Percentiles rank a stretch among this genome's conserved stretches.
phyloP scores from a whole-genome alignment of 2,113 vertebrate genomes.

The Suncus etruscus region DNA sequence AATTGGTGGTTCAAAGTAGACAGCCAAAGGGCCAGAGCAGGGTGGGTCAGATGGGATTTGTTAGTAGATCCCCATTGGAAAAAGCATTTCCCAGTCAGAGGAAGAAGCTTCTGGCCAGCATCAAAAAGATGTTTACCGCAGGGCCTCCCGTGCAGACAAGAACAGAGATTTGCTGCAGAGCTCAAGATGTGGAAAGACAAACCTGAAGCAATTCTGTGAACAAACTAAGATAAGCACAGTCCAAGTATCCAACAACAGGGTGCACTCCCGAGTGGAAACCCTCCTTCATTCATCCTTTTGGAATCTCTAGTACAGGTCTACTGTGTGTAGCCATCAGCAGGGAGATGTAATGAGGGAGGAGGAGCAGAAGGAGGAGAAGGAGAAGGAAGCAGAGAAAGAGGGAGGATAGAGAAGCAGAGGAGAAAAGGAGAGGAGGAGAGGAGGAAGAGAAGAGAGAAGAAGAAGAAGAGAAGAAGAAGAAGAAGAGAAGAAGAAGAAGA shows the following conservation, averaged over 20 bases:
- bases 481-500: background rate
- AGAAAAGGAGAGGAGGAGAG: too few species aligned
- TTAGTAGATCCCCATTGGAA: conserved; percentile 53
- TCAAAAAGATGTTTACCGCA: conserved; percentile 71
- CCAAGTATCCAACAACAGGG: too few species aligned
- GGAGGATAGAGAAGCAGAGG: too few species aligned
- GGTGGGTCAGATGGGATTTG: conserved; percentile 55
- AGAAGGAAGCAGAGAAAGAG: too few species aligned
- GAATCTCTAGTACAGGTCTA: background rate
- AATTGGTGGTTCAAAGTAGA: conserved; percentile 37
- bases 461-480: background rate
- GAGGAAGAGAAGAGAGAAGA: too few species aligned
- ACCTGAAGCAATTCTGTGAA: too few species aligned
- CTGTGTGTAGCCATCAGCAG: background rate
- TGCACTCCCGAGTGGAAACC: background rate
- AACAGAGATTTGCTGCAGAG: background rate
- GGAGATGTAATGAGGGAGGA: background rate
- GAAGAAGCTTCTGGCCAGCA: conserved; percentile 51
- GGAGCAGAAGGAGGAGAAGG: too few species aligned
- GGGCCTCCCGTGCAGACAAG: conserved; percentile 35
- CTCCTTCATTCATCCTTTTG: background rate
- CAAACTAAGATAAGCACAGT: background rate
- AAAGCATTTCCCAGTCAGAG: conserved; percentile 49
- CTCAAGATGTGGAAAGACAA: conserved; percentile 31
- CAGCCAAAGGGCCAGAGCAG: conserved; percentile 10